A percentile compares a stretch with the other conserved stretches of the same genome.
Evolutionary conservation across 2,888 invertebrate species (phyloP).

Genomic region (Pristionchus arcanus): DNA sequence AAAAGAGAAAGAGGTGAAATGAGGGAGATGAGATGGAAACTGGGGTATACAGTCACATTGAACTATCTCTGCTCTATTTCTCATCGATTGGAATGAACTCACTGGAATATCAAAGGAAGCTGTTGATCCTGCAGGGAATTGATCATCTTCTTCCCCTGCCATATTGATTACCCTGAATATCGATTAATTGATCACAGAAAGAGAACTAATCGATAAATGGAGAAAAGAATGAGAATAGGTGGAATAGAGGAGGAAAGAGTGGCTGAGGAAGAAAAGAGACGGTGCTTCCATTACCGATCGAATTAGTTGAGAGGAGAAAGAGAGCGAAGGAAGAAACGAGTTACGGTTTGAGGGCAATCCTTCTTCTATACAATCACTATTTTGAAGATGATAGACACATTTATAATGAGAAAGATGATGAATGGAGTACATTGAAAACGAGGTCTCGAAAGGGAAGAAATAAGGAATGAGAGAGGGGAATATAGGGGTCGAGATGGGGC

Average conservation of each 20-base stretch:
- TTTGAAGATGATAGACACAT: background rate
- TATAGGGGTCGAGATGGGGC: constrained; percentile 44
- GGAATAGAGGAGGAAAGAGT: constrained; percentile 29
- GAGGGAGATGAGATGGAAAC: constrained; percentile 47
- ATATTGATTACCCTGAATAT: constrained; percentile 39
- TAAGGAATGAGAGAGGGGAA: constrained; percentile 8
- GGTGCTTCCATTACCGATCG: constrained; percentile 53
- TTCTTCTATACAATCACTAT: constrained; percentile 35
- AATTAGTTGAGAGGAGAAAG: constrained; percentile 45
- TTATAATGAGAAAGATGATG: background rate
- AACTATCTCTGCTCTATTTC: constrained; percentile 23
- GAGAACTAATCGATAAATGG: background rate
- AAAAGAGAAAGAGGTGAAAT: constrained; percentile 30
- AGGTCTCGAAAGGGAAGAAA: constrained; percentile 11
- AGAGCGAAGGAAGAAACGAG: constrained; percentile 45
- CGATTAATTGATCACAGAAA: background rate
- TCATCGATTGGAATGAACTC: background rate
- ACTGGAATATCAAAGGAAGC: constrained; percentile 22
- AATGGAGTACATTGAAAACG: background rate
- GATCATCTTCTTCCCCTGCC: constrained; percentile 42
- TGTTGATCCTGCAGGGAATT: constrained; percentile 48
- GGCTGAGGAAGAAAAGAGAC: constrained; percentile 37
- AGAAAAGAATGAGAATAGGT: background rate
- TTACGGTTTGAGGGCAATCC: constrained; percentile 50
- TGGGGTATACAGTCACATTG: constrained; percentile 35